Conservation (phyloP, 2,113 vertebrate species). For the Zosterops borbonicus region DNA sequence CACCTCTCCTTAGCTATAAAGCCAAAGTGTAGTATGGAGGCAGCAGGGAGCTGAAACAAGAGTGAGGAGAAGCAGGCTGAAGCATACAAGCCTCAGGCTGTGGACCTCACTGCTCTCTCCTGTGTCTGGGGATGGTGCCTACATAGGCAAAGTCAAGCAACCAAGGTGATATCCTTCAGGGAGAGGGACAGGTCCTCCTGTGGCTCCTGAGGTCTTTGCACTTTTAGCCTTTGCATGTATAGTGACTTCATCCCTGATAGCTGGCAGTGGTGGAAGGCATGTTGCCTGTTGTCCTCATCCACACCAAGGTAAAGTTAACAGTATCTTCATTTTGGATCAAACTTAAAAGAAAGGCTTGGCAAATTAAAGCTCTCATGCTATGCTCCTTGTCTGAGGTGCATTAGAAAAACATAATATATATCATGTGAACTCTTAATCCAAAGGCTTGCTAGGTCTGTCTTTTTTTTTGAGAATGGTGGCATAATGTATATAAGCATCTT, state of each 20-base stretch:
- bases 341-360: neutral
- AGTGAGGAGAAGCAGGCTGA: neutral
- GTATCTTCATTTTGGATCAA: neutral
- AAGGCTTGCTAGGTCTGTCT: neutral
- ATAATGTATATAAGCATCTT: neutral
- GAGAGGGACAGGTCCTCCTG: neutral
- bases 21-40: neutral
- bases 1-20: neutral
- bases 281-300: neutral
- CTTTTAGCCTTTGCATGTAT: neutral
- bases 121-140: neutral
- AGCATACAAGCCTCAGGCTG: neutral
- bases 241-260: neutral
- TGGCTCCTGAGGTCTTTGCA: neutral
- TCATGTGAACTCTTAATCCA: neutral
- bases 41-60: neutral
- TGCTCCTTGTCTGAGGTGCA: neutral
- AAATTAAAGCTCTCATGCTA: neutral
- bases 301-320: neutral
- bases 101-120: rapidly evolving
- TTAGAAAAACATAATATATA: neutral
- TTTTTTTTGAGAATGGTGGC: neutral
- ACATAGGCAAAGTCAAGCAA: neutral
- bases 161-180: neutral
- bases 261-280: neutral